Evolutionary conservation across 2,888 invertebrate genomes (phyloP).

Genomic region (Zygogramma bicolorata): DNA sequence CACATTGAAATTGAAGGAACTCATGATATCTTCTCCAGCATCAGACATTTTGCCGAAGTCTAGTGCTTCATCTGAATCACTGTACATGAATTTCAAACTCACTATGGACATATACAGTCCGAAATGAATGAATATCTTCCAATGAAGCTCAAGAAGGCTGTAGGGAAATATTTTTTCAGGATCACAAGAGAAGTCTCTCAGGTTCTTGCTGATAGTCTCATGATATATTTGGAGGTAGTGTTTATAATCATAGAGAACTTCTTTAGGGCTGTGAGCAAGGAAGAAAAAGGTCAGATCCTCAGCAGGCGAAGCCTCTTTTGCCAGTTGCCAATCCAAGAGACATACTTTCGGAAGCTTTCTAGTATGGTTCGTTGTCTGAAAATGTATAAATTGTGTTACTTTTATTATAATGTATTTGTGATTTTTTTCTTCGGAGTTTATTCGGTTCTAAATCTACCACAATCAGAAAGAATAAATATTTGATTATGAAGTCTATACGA

Average conservation of each 20-base stretch:
- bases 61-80: conserved; percentile 27
- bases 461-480: too few relatives aligned
- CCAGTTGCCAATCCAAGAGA: conserved; percentile 52
- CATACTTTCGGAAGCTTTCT: conserved; percentile 38
- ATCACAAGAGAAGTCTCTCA: conserved; percentile 49
- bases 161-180: conserved; percentile 51
- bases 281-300: conserved; percentile 58
- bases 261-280: conserved; percentile 51
- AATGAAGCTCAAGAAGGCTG: conserved; percentile 25
- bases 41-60: not conserved
- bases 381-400: conserved; percentile 30
- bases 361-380: conserved; percentile 2
- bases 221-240: conserved; percentile 54
- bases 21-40: not conserved
- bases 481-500: too few relatives aligned
- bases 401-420: too few relatives aligned
- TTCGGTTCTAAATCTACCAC: too few relatives aligned
- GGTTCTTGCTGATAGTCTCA: conserved; percentile 46
- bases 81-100: conserved; percentile 29
- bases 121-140: conserved; percentile 18
- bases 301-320: conserved; percentile 41
- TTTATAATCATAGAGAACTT: conserved; percentile 51
- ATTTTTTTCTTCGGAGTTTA: too few relatives aligned
- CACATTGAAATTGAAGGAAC: too few relatives aligned
- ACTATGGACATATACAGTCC: conserved; percentile 31